These are phyloP conservation scores for Stegastes partitus DNA, from an alignment of 2,113 vertebrate genomes.

Conservation along the genomic window DNA sequence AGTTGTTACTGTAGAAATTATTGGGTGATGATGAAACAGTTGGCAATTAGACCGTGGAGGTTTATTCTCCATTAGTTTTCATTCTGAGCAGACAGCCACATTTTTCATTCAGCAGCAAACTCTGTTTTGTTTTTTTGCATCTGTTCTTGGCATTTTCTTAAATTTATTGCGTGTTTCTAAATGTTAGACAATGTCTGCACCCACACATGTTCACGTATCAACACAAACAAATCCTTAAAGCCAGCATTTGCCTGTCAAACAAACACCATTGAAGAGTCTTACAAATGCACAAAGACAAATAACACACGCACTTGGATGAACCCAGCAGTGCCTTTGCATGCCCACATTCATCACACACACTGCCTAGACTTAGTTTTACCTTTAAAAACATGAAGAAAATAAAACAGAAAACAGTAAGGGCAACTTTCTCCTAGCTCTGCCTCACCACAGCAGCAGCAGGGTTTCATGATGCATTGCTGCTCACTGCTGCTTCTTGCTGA, in stretches of 20 bases:
- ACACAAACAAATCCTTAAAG: constrained; percentile 18
- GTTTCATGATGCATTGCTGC: constrained; percentile 10
- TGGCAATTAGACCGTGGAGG: constrained; percentile 29
- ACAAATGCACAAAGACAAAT: neutral
- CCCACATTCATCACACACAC: neutral
- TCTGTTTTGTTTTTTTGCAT: neutral
- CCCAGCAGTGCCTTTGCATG: too few species aligned
- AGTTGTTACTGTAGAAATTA: constrained; percentile 33
- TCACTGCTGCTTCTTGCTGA: constrained; percentile 11
- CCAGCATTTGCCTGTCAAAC: constrained; percentile 7
- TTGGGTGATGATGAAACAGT: constrained; percentile 45
- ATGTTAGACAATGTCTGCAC: neutral
- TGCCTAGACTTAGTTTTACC: neutral
- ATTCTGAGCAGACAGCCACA: constrained; percentile 4
- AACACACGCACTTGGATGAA: too few species aligned
- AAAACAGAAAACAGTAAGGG: neutral
- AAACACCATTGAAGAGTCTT: neutral
- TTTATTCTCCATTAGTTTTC: constrained; percentile 23
- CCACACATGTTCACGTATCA: neutral
- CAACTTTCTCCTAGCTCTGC: constrained; percentile 14
- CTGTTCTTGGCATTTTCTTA: too few species aligned
- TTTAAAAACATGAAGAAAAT: neutral
- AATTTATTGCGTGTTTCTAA: too few species aligned
- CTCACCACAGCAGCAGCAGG: constrained; percentile 2
- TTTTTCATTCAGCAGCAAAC: constrained; percentile 5